Conservation (phyloP, 2,113 vertebrate species). For the Dissostichus mawsoni region DNA sequence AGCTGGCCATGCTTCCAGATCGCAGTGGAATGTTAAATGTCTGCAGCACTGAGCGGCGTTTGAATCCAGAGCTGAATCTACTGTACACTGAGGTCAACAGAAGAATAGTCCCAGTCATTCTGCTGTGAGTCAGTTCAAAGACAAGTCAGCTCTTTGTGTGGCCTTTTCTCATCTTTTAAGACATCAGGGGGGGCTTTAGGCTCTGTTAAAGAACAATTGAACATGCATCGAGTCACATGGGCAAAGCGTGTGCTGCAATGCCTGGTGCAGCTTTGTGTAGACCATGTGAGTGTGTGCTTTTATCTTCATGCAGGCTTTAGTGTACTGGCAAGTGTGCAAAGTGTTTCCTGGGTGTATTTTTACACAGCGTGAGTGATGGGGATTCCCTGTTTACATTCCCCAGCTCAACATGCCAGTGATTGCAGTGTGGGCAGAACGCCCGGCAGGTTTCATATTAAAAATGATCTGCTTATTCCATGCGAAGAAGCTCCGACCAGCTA, state of each 20-base stretch:
- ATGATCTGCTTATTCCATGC: constrained; percentile 35
- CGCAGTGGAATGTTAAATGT: constrained; percentile 31
- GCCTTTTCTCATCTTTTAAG: constrained; percentile 33
- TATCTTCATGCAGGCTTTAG: constrained; percentile 9
- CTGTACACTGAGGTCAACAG: background rate
- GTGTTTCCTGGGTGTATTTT: constrained; percentile 39
- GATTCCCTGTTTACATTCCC: constrained; percentile 81
- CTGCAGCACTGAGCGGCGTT: constrained; percentile 21
- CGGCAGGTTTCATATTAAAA: constrained; percentile 61
- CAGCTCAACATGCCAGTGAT: constrained; percentile 50
- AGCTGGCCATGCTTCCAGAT: constrained; percentile 21
- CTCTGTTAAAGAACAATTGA: constrained; percentile 36
- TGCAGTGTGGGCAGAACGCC: constrained; percentile 55
- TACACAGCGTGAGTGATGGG: constrained; percentile 71
- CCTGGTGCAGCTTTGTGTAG: constrained; percentile 5
- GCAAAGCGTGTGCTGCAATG: background rate
- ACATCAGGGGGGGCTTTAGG: background rate
- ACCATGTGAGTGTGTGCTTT: constrained; percentile 9
- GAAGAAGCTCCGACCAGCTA: constrained; percentile 30
- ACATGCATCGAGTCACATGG: constrained; percentile 35
- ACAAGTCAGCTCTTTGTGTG: constrained; percentile 42
- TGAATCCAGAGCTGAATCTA: constrained; percentile 6
- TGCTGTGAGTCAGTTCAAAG: constrained; percentile 13
- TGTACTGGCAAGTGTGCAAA: constrained; percentile 16
- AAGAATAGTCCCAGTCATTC: constrained; percentile 46